Base-by-base conservation (phyloP, 1,140 invertebrate genomes). In the Penaeus vannamei region DNA sequence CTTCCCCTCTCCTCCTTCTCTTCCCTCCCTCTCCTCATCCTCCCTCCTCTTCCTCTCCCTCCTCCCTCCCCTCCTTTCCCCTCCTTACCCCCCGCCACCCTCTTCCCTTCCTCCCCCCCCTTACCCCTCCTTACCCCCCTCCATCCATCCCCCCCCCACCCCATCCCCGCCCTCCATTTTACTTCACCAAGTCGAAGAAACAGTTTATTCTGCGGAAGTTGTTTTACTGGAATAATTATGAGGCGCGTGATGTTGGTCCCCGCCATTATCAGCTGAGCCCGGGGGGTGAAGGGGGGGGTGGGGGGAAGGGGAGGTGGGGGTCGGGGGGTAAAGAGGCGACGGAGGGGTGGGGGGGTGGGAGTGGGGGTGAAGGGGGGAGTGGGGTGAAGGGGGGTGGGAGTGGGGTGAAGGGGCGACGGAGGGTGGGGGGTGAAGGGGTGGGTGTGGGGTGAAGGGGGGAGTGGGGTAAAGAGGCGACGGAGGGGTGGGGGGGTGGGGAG, bases 341-440 rank as follows among this genome's bases (percentile, higher is more conserved):
- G n/a, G n/a, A n/a, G n/a, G n/a, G n/a, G n/a, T n/a, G n/a, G n/a
- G n/a, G n/a, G n/a, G n/a, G n/a, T n/a, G n/a, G n/a, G n/a, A n/a
- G n/a, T n/a, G n/a, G n/a, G n/a, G n/a, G n/a, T n/a, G n/a, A n/a
- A n/a, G 83, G 62, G 61, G 19, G 81, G 36, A 23, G 46, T 29
- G 62, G 81, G 81, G 81, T 53, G 81, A 29, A 59, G 61, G 81
- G n/a, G 61, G 62, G 59, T 59, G n/a, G 66, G 83, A 32, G 83
- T 36, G 36, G 46, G 20, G n/a, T 32, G 32, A 36, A 46, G 76
- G 76, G 76, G 36, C 76, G 76, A 79, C 42, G 76, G 20, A 10
- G 53, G 23, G 76, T 46, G 53, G 53, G 36, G 53, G 76, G 76
- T 79, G 76, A 22, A 36, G 20, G 3, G 53, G 76, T 79, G 36